Conservation (phyloP, 2,113 vertebrate genomes). For the Zapus hudsonius region DNA sequence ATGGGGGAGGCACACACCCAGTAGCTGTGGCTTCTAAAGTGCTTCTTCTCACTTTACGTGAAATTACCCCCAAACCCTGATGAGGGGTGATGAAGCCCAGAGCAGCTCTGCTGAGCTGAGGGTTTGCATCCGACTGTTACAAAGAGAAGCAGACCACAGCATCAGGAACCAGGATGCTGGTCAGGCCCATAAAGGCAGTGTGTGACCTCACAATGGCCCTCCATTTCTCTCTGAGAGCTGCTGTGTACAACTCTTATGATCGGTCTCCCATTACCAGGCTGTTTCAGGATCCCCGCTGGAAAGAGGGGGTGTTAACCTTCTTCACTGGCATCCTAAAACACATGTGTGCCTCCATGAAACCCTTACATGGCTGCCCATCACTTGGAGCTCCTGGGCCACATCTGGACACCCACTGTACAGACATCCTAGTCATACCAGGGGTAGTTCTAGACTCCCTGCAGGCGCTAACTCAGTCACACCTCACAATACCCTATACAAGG, state of each 20-base stretch:
- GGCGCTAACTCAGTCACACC: background rate
- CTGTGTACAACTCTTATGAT: background rate
- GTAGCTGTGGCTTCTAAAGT: conserved; percentile 19
- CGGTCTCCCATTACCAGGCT: background rate
- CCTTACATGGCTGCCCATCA: too few species aligned
- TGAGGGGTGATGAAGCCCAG: background rate
- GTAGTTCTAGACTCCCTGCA: background rate
- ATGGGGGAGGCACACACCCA: background rate
- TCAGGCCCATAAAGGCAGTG: background rate
- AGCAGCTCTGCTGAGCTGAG: background rate
- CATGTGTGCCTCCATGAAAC: background rate
- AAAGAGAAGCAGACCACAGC: background rate
- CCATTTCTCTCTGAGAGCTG: background rate
- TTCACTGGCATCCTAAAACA: background rate
- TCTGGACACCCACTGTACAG: background rate
- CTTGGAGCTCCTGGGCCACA: too few species aligned
- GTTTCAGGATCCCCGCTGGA: background rate
- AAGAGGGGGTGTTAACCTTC: background rate
- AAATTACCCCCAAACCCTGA: background rate
- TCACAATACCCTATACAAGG: background rate
- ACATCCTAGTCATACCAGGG: background rate
- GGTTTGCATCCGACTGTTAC: background rate
- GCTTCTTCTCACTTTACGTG: background rate
- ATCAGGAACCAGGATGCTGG: too few species aligned
- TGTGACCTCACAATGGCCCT: background rate